phyloP scores from a whole-genome alignment of 2,888 invertebrate species.

The Mechanitis mazaeus region DNA sequence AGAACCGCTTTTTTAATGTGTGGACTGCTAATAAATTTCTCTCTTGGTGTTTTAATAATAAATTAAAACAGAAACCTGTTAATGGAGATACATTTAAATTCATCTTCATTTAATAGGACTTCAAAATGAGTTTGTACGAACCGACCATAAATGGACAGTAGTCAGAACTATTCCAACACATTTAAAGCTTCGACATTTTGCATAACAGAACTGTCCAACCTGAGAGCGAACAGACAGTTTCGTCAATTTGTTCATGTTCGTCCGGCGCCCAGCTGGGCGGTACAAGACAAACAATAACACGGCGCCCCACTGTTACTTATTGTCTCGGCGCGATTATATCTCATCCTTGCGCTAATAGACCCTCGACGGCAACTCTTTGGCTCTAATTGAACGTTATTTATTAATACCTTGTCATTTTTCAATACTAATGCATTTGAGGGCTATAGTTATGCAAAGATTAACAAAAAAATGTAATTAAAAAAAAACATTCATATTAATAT shows the following conservation, averaged over 20 bases:
- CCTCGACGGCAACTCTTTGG: constrained; percentile 39
- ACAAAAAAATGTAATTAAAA: background rate
- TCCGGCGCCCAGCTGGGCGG: constrained; percentile 51
- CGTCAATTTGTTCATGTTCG: constrained; percentile 54
- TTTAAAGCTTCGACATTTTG: background rate
- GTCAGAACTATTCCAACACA: background rate
- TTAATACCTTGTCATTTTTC: background rate
- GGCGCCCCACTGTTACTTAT: constrained; percentile 55
- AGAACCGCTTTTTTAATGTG: constrained; percentile 9
- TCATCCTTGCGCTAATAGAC: constrained; percentile 59
- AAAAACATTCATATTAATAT: too few relatives aligned
- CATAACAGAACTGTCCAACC: constrained; percentile 4
- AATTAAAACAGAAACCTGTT: background rate
- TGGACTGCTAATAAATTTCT: background rate
- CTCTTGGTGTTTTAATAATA: background rate
- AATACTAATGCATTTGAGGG: background rate
- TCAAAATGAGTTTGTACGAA: background rate
- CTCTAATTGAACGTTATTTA: constrained; percentile 41
- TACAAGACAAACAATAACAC: constrained; percentile 64
- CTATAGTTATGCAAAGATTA: background rate
- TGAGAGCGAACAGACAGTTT: constrained; percentile 44
- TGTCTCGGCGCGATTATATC: constrained; percentile 61
- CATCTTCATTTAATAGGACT: background rate
- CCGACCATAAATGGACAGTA: too few relatives aligned
- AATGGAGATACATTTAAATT: constrained; percentile 1